Base-by-base conservation (phyloP, 2,113 vertebrate species). In the Lota lota region DNA sequence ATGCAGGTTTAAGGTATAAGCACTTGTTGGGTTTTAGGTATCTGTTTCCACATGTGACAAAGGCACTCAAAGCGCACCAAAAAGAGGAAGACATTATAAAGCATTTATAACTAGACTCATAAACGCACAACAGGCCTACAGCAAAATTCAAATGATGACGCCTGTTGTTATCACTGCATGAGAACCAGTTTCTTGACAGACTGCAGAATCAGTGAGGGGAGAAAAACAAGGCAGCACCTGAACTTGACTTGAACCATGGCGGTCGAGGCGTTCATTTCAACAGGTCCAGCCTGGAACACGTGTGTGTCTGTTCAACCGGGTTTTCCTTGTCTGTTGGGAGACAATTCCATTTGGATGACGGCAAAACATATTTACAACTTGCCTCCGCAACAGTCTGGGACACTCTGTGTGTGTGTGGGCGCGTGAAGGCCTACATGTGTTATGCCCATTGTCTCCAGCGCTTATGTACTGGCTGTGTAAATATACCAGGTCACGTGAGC, bases 271-370 rank as follows among this genome's bases (percentile, higher is more conserved):
- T 79, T 80, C 63, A 78, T 80, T 77, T 86, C 88, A 22, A 80
- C 83, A 88, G 87, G 88, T 84, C 90, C 91, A 89, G 90, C 89
- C 91, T 83, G 89, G 83, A 84, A 20, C 64, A 77, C 1, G 56
- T 65, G 60, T 69, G 62, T 76, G 86, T 87, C 22, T 90, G 88
- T 66, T 88, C 88, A 82, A 90, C 90, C 90, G 91, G 8, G 40
- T 47, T 93, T 17, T 75, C 88, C 72, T 78, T 78, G 73, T 68
- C 90, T 92, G 74, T 24, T 12, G 57, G 20, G 22, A 69, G 22
- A 77, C 53, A 56, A 12, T 12, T 12, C 16, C 5, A 56, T 17
- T 56, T 56, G 40, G n/a, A 56, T n/a, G 17, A n/a, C 53, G 7
- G 53, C 16, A 18, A 56, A 56, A 17, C 53, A 17, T 14, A 7